Base-by-base conservation (phyloP, 1,140 invertebrate genomes). In the Lethocerus indicus region DNA sequence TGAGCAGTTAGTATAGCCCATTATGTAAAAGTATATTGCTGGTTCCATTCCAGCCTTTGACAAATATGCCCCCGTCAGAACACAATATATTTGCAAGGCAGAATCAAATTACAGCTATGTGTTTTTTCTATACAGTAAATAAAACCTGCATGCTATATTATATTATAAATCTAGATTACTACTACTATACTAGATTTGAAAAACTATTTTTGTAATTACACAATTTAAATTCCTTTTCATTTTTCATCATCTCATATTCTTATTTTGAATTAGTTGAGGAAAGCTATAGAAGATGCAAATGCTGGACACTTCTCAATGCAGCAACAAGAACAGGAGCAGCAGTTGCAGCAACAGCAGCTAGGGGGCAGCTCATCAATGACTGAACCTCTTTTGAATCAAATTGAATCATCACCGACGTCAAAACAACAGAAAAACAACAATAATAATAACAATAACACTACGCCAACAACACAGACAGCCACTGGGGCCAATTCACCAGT, bases 201-300 rank as follows among this genome's bases (percentile, higher is more conserved):
- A 12, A 42, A n/a, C n/a, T 18, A 25, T 43, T 32, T 56, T 13
- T 29, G 14, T 25, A 25, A 5, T 39, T 40, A 14, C 14, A 28
- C 29, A 25, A 36, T 29, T 44, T 46, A 28, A 18, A 29, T 50
- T 39, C 29, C 26, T 23, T 35, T 43, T 42, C 28, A 46, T 14
- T 49, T 51, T 7, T 45, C 52, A 26, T 47, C n/a, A 21, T 50
- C 56, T 52, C 47, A 48, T 54, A 28, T 64, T 60, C n/a, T n/a
- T n/a, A n/a, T n/a, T n/a, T n/a, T n/a, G n/a, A n/a, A n/a, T 28
- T 63, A 88, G 82, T 62, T 90, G 7, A 71, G 87, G 43, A 85
- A 83, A 66, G 85, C 85, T 0, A 91, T 91, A 50, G 86, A 91
- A 60, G 81, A 89, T 56, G 83, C 84, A 7, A 89, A 90, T 62